A percentile compares a stretch with the other conserved stretches of the same genome.
These are phyloP conservation scores for Tetrapedia diversipes DNA, from an alignment of 2,888 invertebrate genomes.

Conservation along the genomic window DNA sequence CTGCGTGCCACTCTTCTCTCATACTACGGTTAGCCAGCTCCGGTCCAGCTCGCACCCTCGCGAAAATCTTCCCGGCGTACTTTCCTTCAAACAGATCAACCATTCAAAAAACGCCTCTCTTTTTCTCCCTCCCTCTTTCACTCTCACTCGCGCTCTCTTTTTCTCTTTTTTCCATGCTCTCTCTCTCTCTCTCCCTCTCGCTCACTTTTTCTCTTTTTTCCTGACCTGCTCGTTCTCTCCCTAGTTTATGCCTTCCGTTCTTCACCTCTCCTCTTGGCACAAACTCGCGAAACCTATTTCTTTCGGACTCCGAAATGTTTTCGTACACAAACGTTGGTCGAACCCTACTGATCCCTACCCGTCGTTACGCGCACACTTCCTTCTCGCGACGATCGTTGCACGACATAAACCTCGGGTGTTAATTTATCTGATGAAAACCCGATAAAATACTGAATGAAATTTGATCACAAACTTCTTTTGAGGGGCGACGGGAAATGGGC, in stretches of 20 bases:
- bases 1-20: conserved; percentile 46
- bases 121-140: background rate
- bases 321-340: conserved; percentile 13
- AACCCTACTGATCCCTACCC: background rate
- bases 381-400: conserved; percentile 19
- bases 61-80: conserved; percentile 25
- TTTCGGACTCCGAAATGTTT: background rate
- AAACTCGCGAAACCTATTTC: conserved; percentile 18
- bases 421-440: background rate
- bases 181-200: background rate
- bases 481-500: background rate
- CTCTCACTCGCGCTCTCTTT: background rate
- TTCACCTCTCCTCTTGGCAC: background rate
- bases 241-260: background rate
- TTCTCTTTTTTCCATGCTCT: background rate
- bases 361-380: conserved; percentile 13
- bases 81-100: conserved; percentile 3
- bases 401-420: conserved; percentile 14
- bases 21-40: conserved; percentile 39
- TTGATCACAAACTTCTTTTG: background rate
- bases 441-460: background rate
- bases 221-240: background rate
- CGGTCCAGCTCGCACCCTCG: conserved; percentile 36
- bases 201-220: background rate
- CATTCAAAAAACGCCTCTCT: conserved; percentile 5